Evolutionary conservation across 2,113 vertebrate genomes (phyloP), one percentile per base, ranked within the genome.

Genomic region (Neolamprologus kungweensis): DNA sequence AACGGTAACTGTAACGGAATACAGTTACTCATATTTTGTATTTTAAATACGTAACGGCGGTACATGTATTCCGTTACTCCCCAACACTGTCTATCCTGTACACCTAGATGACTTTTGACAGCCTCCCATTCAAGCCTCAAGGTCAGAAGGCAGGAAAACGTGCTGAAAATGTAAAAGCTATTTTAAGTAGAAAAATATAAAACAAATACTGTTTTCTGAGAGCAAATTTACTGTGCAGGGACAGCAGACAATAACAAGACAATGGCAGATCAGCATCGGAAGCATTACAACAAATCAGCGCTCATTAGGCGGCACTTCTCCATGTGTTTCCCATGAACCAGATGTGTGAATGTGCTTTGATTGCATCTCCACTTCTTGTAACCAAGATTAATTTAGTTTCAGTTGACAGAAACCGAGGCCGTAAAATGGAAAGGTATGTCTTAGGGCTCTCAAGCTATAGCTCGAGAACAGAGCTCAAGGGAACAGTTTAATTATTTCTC

Each of bases 311-410:
- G 81, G 50, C 9, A 86, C 78, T 63, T 82, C 54, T 53, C 87
- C 81, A 16, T 80, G 80, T 87, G 85, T 47, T 68, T 53, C 81
- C 21, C 65, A 3, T 6, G 4, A 47, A 81, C 83, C 91, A 92
- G 85, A 87, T 86, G 87, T 82, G 58, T 73, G 51, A 89, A 17
- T 80, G 11, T 10, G 21, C 63, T 84, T 88, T 80, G 16, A 83
- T 88, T 65, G 26, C 79, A 19, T 19, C 23, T n/a, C 37, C 73
- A 45, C 23, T 40, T 35, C 71, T 54, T 54, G 54, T 80, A 82
- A 54, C 47, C 63, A 55, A 68, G 12, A 85, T 78, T 45, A 68
- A 88, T 82, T 82, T 26, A n/a, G 40, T 79, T 40, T 10, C 40
- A 21, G 51, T 14, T 40, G 85, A 75, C 82, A 63, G 45, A 40